Base-by-base conservation (phyloP, 2,113 vertebrate species). In the Anthoscopus minutus region DNA sequence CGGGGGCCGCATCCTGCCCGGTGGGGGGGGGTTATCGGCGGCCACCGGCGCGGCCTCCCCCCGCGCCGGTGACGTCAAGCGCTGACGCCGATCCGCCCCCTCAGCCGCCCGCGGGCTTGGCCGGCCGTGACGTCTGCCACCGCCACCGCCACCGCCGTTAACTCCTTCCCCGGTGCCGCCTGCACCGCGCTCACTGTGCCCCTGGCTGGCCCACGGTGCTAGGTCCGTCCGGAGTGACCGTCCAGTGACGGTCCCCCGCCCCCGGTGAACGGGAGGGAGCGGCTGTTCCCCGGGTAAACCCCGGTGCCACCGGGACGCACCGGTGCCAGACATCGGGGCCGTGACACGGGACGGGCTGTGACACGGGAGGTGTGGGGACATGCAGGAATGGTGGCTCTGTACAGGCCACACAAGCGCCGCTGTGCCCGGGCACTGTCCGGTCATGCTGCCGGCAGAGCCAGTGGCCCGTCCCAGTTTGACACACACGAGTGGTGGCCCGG, bases 31-130 rank as follows among this genome's bases (percentile, higher is more conserved):
- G 54, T 27, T 51, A 67, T 53, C 72, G 11, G 9, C 19, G 79
- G 58, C 71, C 44, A 47, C 33, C 24, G 79, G 58, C 11, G 56
- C 65, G 27, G 57, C 45, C 72, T 31, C 79, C 74, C 42, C 65
- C 74, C 85, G 56, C 64, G n/a, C 25, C 65, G 69, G 62, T 96
- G 96, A 96, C 96, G 96, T 89, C 89, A 95, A 44, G 33, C 25
- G 40, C 67, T 96, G 96, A 96, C 96, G 96, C 89, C 58, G 93
- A 72, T 86, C 94, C 96, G 35, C 94, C 96, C 93, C 94, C 96
- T 84, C 87, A 95, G 93, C 93, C 93, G 87, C 96, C 94, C 65
- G 93, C 92, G 84, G 94, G 80, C 71, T 66, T 1, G 89, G 92
- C 86, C 86, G 71, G 79, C 70, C 40, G 47, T 94, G 93, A 95